Base-by-base conservation (phyloP, 1,140 invertebrate genomes). In the Drosophila nigrodunni region DNA sequence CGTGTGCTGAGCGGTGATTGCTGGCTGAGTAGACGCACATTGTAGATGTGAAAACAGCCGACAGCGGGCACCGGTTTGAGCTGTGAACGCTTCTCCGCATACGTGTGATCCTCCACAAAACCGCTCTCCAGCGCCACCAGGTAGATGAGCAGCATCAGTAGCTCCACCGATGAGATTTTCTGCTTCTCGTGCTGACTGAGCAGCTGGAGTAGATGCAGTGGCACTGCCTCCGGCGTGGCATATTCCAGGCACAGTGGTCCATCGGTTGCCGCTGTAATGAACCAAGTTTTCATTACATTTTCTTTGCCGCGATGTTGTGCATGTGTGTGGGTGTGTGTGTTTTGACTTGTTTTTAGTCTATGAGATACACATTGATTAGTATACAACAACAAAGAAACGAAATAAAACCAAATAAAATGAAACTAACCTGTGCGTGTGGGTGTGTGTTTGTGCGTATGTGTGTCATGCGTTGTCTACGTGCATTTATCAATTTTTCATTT, bases 61-160 rank as follows among this genome's bases (percentile, higher is more conserved):
- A 69, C 71, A 0, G 77, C 60, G 0, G 81, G 71, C 46, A 90
- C 79, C 0, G 73, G 66, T 2, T 78, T 39, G 6, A 92, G 10
- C 5, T 54, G 39, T 13, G 77, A 39, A 0, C 62, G 69, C 11
- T 71, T 70, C 44, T 82, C 30, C 44, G 11, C 30, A 66, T 72
- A 83, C 2, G 54, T 73, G 13, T 70, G n/a, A n/a, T 77, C 49
- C 44, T 74, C 70, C 5, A 74, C 87, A 25, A 77, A 90, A 6
- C 83, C 90, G 8, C 75, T 69, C 57, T 92, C 90, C 44, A 92
- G 25, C 2, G 81, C 90, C 25, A 92, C 46, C 30, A 66, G 3
- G 66, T 92, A 90, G 30, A 81, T 73, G 1, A 92, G 65, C 18
- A 78, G 25, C 13, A 77, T 11, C 0, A 92, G 49, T 13, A 85